Conservation (phyloP, 2,888 invertebrate species). For the Argyresthia albistria region DNA sequence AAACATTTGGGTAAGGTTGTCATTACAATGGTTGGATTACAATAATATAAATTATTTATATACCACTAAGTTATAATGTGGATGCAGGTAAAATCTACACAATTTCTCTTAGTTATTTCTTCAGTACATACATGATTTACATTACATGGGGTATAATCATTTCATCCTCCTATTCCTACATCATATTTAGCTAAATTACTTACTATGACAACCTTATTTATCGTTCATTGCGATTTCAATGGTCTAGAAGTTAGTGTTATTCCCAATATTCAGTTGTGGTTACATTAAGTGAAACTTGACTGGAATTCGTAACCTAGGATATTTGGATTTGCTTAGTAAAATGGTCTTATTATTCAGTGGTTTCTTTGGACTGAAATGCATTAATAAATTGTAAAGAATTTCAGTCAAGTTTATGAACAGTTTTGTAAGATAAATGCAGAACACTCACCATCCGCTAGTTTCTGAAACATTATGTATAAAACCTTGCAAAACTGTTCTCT, state of each 20-base stretch:
- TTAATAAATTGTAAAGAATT: constrained; percentile 21
- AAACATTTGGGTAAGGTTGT: constrained; percentile 51
- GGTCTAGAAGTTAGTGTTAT: not conserved
- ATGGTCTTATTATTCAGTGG: no score
- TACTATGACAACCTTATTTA: not conserved
- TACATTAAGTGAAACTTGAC: not conserved
- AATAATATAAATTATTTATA: not conserved
- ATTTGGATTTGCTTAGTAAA: no score
- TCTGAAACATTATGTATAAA: constrained; percentile 51
- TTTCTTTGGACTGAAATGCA: not conserved
- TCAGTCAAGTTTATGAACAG: constrained; percentile 48
- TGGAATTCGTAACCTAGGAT: no score
- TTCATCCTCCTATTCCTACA: not conserved
- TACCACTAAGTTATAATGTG: no score
- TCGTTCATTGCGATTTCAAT: not conserved
- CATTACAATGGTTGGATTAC: constrained; percentile 28
- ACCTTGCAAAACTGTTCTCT: constrained; percentile 54
- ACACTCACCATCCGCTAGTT: constrained; percentile 63
- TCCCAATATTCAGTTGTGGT: not conserved
- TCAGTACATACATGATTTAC: not conserved
- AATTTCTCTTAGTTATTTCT: no score
- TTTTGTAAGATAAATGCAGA: constrained; percentile 41
- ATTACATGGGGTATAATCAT: not conserved
- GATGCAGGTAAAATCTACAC: no score
- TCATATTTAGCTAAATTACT: not conserved